These are phyloP conservation scores for Orthosia incerta DNA, from an alignment of 2,888 invertebrate species.

Conservation along the genomic window DNA sequence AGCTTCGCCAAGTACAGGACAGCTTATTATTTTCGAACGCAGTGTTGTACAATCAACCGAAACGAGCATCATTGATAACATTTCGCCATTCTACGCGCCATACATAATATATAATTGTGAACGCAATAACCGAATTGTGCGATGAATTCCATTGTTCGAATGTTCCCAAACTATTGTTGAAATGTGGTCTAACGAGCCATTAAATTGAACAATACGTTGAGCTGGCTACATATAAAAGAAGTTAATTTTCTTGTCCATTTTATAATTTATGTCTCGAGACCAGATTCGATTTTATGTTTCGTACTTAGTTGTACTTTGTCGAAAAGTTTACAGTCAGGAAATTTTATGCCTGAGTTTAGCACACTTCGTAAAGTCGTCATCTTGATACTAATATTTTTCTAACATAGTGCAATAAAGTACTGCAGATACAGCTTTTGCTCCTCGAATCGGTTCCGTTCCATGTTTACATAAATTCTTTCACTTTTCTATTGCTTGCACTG, in stretches of 20 bases:
- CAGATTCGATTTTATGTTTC: constrained; percentile 13
- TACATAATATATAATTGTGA: constrained; percentile 12
- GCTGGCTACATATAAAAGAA: constrained; percentile 8
- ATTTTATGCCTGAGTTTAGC: too few relatives aligned
- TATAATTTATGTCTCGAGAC: background rate
- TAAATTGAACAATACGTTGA: constrained; percentile 25
- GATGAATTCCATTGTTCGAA: constrained; percentile 24
- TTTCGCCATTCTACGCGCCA: background rate
- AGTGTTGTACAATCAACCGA: constrained; percentile 2
- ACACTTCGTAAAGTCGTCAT: background rate
- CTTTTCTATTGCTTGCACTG: background rate
- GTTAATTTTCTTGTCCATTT: constrained; percentile 24
- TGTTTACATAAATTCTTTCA: constrained; percentile 18
- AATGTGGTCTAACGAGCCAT: constrained; percentile 29
- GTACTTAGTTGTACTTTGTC: background rate
- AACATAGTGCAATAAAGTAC: background rate
- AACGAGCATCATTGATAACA: background rate
- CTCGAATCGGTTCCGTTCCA: background rate
- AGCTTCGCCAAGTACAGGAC: background rate
- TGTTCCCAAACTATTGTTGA: constrained; percentile 10
- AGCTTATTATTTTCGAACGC: background rate
- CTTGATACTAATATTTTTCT: background rate
- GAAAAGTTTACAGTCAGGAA: background rate
- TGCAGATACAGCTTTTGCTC: background rate
- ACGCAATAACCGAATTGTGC: constrained; percentile 26